phyloP scores from a whole-genome alignment of 2,113 vertebrate species.

The Eupsittula cactorum region DNA sequence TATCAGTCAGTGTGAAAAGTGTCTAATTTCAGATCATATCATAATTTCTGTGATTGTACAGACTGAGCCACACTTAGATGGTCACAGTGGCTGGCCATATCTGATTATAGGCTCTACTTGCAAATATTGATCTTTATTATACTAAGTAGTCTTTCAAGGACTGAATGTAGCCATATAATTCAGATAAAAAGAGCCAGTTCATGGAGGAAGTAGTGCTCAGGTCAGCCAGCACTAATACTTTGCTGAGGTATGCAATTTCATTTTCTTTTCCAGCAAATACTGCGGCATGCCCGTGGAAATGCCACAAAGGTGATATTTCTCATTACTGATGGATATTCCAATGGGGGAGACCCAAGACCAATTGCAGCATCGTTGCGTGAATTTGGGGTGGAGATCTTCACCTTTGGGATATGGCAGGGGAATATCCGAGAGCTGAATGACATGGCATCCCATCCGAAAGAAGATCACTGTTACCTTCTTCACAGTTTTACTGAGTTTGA shows the following conservation, averaged over 20 bases:
- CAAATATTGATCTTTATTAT: background rate
- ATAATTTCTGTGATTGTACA: background rate
- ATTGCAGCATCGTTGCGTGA: constrained; percentile 88
- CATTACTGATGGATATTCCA: constrained; percentile 98
- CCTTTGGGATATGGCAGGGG: constrained; percentile 97
- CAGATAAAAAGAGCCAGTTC: background rate
- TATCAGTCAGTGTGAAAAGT: background rate
- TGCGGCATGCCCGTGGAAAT: constrained; percentile 87
- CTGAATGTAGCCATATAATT: background rate
- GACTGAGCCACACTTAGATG: background rate
- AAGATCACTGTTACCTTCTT: constrained; percentile 95
- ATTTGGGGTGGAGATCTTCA: constrained; percentile 95
- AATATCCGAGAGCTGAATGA: constrained; percentile 96
- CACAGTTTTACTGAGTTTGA: constrained; percentile 98
- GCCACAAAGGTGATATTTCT: constrained; percentile 94
- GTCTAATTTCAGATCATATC: background rate
- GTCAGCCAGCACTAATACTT: background rate
- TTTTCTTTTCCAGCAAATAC: constrained; percentile 87
- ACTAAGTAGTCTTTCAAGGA: constrained; percentile 2
- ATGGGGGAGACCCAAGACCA: constrained; percentile 94
- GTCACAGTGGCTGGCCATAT: background rate
- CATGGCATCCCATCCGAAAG: constrained; percentile 95
- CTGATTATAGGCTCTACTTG: background rate
- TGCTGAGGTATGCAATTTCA: background rate
- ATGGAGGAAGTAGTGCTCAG: background rate